Base-by-base conservation (phyloP, 1,140 invertebrate genomes). In the Wasmannia auropunctata region DNA sequence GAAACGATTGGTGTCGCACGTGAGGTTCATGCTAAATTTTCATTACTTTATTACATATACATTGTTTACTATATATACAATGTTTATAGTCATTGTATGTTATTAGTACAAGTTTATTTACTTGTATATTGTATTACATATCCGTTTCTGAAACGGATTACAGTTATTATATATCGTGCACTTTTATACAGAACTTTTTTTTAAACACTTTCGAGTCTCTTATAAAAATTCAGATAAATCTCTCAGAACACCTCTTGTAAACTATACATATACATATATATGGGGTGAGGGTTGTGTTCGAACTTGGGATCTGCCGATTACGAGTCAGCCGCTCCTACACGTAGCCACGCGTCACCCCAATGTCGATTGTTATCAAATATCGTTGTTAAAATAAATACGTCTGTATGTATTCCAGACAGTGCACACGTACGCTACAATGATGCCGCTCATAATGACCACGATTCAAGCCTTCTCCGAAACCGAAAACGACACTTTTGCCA, bases 401-500 rank as follows among this genome's bases (percentile, higher is more conserved):
- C 7, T n/a, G n/a, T n/a, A n/a, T n/a, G n/a, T n/a, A 74, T 80
- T 87, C 34, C 91, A 96, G 96, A 94, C 96, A 92, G 91, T 95
- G 74, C 96, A 96, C 90, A 94, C 96, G 5, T 96, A 97, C 85
- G 95, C 97, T 86, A 95, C 95, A 86, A 93, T 97, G 51, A 92
- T 98, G 81, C 97, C 97, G 4, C 93, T 95, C 49, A 94, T 97
- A 19, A 94, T 98, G 28, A 95, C 95, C 67, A 95, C 96, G 1
- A 95, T 97, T 22, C 95, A 95, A 75, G 93, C 95, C 14, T 94
- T 97, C 79, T 92, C 96, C 16, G 49, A 90, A 0, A 92, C 94
- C 22, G 95, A 96, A 84, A 95, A 97, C 91, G 95, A 96, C 5
- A 95, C 95, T 93, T 40, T 77, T 28, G 96, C 97, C 88, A 94